A percentile compares a stretch with the other conserved stretches of the same genome.
Conservation (phyloP, 1,140 invertebrate genomes). For the Drosophila triauraria region DNA sequence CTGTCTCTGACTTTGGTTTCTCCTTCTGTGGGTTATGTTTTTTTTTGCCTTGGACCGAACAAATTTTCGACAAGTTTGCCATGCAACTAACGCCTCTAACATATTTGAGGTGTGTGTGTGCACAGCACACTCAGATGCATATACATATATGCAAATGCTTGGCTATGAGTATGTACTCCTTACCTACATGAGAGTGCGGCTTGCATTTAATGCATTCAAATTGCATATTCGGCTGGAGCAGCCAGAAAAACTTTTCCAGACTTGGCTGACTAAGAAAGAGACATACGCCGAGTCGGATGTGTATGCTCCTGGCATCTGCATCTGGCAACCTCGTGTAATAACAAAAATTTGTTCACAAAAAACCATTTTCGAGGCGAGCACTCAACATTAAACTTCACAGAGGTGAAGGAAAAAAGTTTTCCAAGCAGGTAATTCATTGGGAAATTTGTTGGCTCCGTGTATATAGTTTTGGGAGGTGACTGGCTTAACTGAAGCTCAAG, state of each 20-base stretch:
- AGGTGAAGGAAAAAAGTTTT: conserved; percentile 5
- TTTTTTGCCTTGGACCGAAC: conserved; percentile 29
- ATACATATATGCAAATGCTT: conserved; percentile 26
- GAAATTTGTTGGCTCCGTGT: conserved; percentile 15
- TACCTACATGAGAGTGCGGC: conserved; percentile 35
- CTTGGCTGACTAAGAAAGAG: conserved; percentile 38
- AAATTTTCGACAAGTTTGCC: conserved; percentile 55
- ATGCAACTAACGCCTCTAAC: conserved; percentile 51
- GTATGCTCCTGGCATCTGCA: conserved; percentile 30
- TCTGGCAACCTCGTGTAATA: conserved; percentile 42
- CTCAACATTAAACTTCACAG: conserved; percentile 27
- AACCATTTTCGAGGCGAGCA: conserved; percentile 21
- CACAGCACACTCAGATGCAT: neutral
- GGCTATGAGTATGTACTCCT: conserved; percentile 18
- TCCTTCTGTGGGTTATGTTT: conserved; percentile 30
- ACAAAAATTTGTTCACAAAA: conserved; percentile 42
- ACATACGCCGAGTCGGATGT: conserved; percentile 2
- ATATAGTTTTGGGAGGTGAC: too few species aligned
- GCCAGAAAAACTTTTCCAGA: conserved; percentile 47
- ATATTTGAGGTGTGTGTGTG: conserved; percentile 22
- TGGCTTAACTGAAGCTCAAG: neutral
- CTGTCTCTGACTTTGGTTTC: conserved; percentile 43
- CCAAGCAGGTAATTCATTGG: conserved; percentile 12
- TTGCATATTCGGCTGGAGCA: conserved; percentile 65
- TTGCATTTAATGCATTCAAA: conserved; percentile 62